Evolutionary conservation across 2,113 vertebrate species (phyloP).

Genomic region (Panthera tigris): DNA sequence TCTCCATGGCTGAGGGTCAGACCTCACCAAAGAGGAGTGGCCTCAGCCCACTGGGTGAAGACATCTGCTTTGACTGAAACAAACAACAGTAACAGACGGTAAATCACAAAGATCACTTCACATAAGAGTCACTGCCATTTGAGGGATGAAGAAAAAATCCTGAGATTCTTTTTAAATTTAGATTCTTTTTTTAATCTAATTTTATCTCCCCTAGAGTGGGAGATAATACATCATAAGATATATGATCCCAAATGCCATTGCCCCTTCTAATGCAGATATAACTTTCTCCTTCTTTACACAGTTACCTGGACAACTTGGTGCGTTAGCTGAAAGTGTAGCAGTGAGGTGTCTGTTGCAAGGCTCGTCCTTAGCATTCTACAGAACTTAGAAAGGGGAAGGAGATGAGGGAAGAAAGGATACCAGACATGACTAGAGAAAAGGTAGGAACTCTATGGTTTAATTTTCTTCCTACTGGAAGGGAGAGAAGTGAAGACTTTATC

Average conservation of each 20-base stretch:
- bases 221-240: neutral
- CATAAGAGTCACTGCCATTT: neutral
- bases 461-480: neutral
- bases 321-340: neutral
- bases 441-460: neutral
- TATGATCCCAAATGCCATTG: neutral
- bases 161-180: neutral
- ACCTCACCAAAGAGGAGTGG: neutral
- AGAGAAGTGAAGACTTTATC: neutral
- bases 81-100: neutral
- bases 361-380: neutral
- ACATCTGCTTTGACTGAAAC: neutral
- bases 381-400: neutral
- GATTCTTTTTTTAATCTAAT: neutral
- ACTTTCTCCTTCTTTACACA: neutral
- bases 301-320: neutral
- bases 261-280: neutral
- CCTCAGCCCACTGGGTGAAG: neutral
- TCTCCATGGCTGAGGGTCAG: neutral
- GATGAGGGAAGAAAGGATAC: neutral
- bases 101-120: neutral
- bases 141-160: neutral
- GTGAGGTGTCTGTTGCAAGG: neutral
- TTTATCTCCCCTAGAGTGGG: neutral
- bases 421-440: neutral